A percentile compares a stretch with the other conserved stretches of the same genome.
phyloP scores from a whole-genome alignment of 1,140 invertebrate species.

The Orchestia grillus region DNA sequence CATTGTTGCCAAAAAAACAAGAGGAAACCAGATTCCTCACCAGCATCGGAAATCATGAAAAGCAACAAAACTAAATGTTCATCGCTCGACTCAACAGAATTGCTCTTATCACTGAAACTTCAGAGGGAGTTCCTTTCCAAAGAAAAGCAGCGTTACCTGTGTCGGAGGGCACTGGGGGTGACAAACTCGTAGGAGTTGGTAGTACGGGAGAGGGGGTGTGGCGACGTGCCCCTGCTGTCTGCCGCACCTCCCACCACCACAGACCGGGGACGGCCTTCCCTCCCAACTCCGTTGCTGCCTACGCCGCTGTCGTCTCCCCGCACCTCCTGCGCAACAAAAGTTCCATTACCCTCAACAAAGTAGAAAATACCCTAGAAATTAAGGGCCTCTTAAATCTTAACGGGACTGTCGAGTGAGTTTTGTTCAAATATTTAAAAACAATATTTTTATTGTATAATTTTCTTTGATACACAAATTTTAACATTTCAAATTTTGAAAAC shows the following conservation, averaged over 20 bases:
- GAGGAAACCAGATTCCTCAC: background rate
- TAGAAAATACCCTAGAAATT: background rate
- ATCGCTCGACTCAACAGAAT: background rate
- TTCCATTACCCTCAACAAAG: background rate
- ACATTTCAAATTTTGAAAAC: too few species aligned
- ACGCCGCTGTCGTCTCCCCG: constrained; percentile 60
- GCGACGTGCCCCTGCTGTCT: constrained; percentile 66
- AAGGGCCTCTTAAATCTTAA: too few species aligned
- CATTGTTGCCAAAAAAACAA: background rate
- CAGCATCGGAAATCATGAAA: background rate
- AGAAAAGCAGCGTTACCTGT: constrained; percentile 26
- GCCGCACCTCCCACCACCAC: constrained; percentile 60
- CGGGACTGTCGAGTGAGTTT: too few species aligned
- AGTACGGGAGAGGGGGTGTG: constrained; percentile 67
- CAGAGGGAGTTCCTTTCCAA: background rate
- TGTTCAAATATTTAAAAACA: too few species aligned
- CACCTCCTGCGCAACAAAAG: background rate
- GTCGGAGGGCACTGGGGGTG: constrained; percentile 37
- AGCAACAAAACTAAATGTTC: background rate
- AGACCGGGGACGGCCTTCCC: constrained; percentile 61
- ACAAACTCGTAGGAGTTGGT: constrained; percentile 65
- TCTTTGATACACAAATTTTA: too few species aligned
- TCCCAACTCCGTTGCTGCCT: constrained; percentile 53
- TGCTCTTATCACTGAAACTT: background rate
- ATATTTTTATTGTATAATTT: too few species aligned